Evolutionary conservation across 2,797 vertebrate species (phyloP), one percentile per base, ranked within the genome.

Genomic region (Cossypha polioptera): DNA sequence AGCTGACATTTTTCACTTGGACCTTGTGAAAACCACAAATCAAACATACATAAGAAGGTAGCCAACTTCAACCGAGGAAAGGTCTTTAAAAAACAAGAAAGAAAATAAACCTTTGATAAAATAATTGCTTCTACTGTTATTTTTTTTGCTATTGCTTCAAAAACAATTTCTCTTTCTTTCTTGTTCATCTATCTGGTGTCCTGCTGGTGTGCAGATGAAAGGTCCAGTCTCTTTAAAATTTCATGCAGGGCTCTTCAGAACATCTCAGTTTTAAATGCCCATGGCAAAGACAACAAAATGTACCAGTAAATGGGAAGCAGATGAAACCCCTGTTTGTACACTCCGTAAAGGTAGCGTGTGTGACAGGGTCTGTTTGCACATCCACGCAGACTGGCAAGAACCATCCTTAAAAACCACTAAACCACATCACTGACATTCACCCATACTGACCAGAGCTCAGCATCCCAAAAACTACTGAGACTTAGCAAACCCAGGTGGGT

Each of bases 141-240:
- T 97, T 97, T 94, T 94, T 95, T 95, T 94, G 62, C 97, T 92
- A 91, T 96, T 97, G 95, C 97, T 97, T 97, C 96, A 97, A 97
- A 97, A 97, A 97, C 96, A 94, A 92, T 96, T 97, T 97, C 71
- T 95, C 94, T 97, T 79, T 92, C 95, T 96, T 96, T 97, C 97
- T 97, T 95, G 95, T 97, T 96, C 97, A 96, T 96, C 96, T 94
- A 93, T 71, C 93, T 96, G 95, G 94, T 92, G 79, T 76, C 98
- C 97, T 95, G 96, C 97, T 97, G 98, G 85, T 97, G 95, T 7
- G 11, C 75, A 97, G 97, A 98, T 98, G 96, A 98, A 98, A 98
- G 97, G 96, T 97, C 97, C 93, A 89, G 94, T 96, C 97, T 98
- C 97, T 98, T 98, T 98, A 97, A 98, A 98, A 97, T 97, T 97